These are phyloP conservation scores for Nicator chloris DNA, from an alignment of 2,113 vertebrate species.

Conservation along the genomic window DNA sequence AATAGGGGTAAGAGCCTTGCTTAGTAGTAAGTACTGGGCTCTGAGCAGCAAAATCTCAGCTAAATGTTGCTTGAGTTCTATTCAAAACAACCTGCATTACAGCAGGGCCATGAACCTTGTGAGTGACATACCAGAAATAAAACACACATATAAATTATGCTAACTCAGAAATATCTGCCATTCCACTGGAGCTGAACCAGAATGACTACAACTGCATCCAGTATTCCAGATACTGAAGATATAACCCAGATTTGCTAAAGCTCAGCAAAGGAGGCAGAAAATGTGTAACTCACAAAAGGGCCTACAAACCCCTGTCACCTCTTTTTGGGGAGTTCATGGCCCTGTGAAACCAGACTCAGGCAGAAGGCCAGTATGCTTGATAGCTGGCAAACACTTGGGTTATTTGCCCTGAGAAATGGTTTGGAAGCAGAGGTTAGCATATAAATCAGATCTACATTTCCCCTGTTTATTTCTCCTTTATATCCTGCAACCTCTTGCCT, in stretches of 20 bases:
- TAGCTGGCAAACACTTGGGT: not conserved
- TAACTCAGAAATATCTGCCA: not conserved
- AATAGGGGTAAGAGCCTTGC: not conserved
- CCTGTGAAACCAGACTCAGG: not conserved
- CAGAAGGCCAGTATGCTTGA: not conserved
- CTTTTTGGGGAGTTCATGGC: not conserved
- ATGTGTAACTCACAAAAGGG: not conserved
- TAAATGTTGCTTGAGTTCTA: not conserved
- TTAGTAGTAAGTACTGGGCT: not conserved
- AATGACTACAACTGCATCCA: not conserved
- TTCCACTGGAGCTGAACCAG: not conserved
- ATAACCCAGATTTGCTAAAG: not conserved
- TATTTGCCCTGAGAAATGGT: not conserved
- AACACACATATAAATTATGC: not conserved
- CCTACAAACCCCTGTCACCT: not conserved
- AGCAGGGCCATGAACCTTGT: not conserved
- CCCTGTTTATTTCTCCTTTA: not conserved
- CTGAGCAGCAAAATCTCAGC: not conserved
- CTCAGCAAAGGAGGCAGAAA: not conserved
- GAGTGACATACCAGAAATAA: not conserved
- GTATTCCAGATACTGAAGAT: not conserved
- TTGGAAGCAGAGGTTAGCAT: not conserved
- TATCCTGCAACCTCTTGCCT: not conserved
- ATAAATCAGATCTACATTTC: not conserved
- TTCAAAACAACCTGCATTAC: not conserved